Percentiles rank a stretch among this genome's conserved stretches.
phyloP scores from a whole-genome alignment of 2,888 invertebrate species.

The Cactoblastis cactorum region DNA sequence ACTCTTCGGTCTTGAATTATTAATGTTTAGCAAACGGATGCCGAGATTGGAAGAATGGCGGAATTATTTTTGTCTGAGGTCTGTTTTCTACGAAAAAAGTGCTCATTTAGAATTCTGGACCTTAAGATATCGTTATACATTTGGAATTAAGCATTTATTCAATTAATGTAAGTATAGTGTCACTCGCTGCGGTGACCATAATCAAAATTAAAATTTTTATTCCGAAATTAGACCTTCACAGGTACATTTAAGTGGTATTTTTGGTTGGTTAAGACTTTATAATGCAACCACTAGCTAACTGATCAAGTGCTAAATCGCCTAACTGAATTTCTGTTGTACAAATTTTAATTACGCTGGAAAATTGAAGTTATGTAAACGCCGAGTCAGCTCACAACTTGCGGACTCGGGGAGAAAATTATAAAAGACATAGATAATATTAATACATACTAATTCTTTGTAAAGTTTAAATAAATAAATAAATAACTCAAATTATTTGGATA shows the following conservation, averaged over 20 bases:
- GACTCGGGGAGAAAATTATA: not conserved
- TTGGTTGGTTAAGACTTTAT: too few species aligned
- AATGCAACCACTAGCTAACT: not conserved
- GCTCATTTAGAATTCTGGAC: not conserved
- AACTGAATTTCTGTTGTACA: slow-evolving; percentile 29
- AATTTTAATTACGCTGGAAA: slow-evolving; percentile 51
- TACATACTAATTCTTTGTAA: too few species aligned
- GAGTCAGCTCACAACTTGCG: slow-evolving; percentile 13
- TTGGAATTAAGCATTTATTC: too few species aligned
- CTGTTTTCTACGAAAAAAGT: not conserved
- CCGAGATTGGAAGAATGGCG: slow-evolving; percentile 5
- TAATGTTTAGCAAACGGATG: slow-evolving; percentile 9
- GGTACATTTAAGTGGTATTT: too few species aligned
- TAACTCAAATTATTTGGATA: too few species aligned
- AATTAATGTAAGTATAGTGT: too few species aligned
- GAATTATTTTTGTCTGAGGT: not conserved
- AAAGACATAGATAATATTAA: not conserved
- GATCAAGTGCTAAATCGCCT: slow-evolving; percentile 15
- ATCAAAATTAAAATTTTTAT: too few species aligned
- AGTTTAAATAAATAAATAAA: too few species aligned
- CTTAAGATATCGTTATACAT: not conserved
- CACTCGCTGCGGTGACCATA: too few species aligned
- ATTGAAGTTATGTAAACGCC: slow-evolving; percentile 38
- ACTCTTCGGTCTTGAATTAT: slow-evolving; percentile 8
- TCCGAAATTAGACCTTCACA: too few species aligned